Evolutionary conservation across 2,888 invertebrate species (phyloP), one percentile per base, ranked within the genome.

Genomic region (Carterocephalus palaemon): DNA sequence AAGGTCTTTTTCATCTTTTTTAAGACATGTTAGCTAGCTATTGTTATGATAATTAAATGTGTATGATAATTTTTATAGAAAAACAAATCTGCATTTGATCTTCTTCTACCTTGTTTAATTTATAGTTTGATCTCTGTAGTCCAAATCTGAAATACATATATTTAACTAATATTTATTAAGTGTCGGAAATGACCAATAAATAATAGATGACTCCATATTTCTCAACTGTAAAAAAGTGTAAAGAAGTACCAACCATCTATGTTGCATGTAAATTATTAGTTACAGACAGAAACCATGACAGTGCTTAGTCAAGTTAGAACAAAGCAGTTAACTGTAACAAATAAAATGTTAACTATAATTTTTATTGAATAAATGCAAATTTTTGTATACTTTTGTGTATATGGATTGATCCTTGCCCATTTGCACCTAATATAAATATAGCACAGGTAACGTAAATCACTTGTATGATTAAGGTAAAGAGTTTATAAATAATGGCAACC

Each of bases 1-100:
- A 69, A 79, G 72, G 77, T 84, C 83, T 82, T 85, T 79, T 83
- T 84, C 84, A 83, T 82, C 82, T 84, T 85, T 85, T 85, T 80
- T 82, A 85, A 84, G 82, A 84, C 80, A 75, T 75, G 73, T 76
- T 84, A 81, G 79, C 74, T 82, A 82, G 83, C 80, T 78, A 78
- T 80, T 80, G 78, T 83, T 78, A 80, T 77, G 67, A 75, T 81
- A 75, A 82, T 76, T 61, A 81, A 80, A 83, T 79, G 77, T 83
- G 77, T 84, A 84, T 73, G 75, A 79, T 75, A 79, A 74, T 79
- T 82, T 82, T 81, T 79, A 73, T 76, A 77, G 72, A 73, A 77
- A 80, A 81, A 75, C 67, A 73, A 80, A 83, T 83, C 80, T 84
- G 84, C 82, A 81, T 82, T 80, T 81, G 67, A 67, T 72, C 66